These are phyloP conservation scores for Otolemur crassicaudatus DNA, from an alignment of 2,797 vertebrate genomes.

Conservation along the genomic window DNA sequence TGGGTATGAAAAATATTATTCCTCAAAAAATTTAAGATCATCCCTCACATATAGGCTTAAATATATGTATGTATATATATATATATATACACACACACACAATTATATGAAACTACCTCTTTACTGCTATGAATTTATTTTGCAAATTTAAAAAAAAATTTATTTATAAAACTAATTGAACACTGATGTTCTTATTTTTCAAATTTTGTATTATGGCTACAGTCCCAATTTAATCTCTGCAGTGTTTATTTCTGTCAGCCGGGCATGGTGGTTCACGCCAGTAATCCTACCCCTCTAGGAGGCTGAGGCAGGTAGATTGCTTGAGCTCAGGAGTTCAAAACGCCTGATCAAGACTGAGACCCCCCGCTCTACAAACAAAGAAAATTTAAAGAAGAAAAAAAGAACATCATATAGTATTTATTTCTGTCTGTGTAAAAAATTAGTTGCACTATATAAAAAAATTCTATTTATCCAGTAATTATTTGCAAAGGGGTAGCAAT, in stretches of 20 bases:
- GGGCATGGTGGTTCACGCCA: too few relatives aligned
- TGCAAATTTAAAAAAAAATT: background rate
- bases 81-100: too few relatives aligned
- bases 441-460: background rate
- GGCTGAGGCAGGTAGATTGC: too few relatives aligned
- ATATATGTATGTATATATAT: too few relatives aligned
- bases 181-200: background rate
- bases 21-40: background rate
- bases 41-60: background rate
- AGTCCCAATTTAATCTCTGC: background rate
- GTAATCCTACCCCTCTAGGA: too few relatives aligned
- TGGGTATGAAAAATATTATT: background rate
- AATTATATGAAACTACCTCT: background rate
- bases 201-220: background rate
- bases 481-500: background rate
- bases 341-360: too few relatives aligned
- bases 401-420: background rate
- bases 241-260: background rate
- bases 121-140: constrained; percentile 27
- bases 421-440: background rate
- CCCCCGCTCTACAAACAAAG: too few relatives aligned
- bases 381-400: too few relatives aligned
- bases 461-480: background rate
- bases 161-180: background rate
- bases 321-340: too few relatives aligned